phyloP scores from a whole-genome alignment of 2,113 vertebrate species.

The Neoarius graeffei region DNA sequence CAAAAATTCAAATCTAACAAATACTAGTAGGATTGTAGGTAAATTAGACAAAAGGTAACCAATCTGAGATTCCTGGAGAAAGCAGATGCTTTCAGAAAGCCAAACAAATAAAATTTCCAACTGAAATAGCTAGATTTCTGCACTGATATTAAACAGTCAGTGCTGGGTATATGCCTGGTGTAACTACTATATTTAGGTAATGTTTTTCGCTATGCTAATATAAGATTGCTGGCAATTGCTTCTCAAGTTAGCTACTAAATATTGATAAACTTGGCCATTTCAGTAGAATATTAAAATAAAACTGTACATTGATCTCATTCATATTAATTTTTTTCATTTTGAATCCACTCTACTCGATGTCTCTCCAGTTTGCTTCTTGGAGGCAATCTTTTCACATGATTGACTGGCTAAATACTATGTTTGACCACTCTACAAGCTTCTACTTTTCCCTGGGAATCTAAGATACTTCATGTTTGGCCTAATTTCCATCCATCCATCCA shows the following conservation, averaged over 20 bases:
- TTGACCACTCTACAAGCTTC: too few species aligned
- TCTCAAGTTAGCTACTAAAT: background rate
- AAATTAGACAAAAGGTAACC: background rate
- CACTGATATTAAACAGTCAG: background rate
- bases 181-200: background rate
- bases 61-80: background rate
- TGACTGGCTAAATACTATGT: too few species aligned
- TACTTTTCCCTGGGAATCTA: background rate
- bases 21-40: background rate
- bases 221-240: background rate
- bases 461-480: background rate
- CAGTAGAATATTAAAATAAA: background rate
- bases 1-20: too few species aligned
- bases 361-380: background rate
- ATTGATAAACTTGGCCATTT: background rate
- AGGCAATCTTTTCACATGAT: too few species aligned
- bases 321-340: background rate
- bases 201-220: background rate
- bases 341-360: background rate
- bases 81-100: background rate
- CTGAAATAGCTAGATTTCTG: background rate
- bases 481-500: background rate
- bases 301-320: background rate
- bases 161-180: background rate
- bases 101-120: background rate